phyloP scores from a whole-genome alignment of 2,888 invertebrate genomes.

The Troglohyphantes excavatus region DNA sequence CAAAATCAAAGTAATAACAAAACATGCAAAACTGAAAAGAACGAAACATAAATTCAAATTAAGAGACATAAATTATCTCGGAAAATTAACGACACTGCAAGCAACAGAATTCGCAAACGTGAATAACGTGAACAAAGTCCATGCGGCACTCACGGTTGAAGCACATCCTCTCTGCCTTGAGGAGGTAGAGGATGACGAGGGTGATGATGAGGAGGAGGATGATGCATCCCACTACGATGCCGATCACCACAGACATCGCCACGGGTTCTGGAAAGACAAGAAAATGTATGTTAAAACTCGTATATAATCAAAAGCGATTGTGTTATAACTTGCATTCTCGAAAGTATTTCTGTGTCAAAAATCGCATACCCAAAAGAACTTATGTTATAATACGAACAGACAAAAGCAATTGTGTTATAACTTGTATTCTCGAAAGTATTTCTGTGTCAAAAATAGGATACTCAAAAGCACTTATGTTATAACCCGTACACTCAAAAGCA shows the following conservation, averaged over 20 bases:
- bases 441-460: too few relatives aligned
- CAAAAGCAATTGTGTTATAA: too few relatives aligned
- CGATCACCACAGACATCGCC: slow-evolving; percentile 83
- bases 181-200: slow-evolving; percentile 82
- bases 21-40: neutral
- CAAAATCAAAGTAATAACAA: neutral
- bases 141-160: slow-evolving; percentile 82
- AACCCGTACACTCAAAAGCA: too few relatives aligned
- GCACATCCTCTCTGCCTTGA: slow-evolving; percentile 83
- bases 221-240: slow-evolving; percentile 82
- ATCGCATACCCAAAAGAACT: too few relatives aligned
- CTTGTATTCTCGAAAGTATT: too few relatives aligned
- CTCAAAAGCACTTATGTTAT: too few relatives aligned
- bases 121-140: neutral
- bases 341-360: too few relatives aligned
- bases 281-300: too few relatives aligned
- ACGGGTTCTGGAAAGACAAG: slow-evolving; percentile 82
- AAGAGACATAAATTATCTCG: neutral
- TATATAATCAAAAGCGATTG: too few relatives aligned
- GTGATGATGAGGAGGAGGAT: slow-evolving; percentile 82
- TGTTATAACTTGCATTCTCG: too few relatives aligned
- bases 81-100: too few relatives aligned
- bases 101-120: neutral
- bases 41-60: neutral
- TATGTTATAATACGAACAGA: too few relatives aligned